These are phyloP conservation scores for Hemiscyllium ocellatum DNA, from an alignment of 2,113 vertebrate species.

Conservation along the genomic window DNA sequence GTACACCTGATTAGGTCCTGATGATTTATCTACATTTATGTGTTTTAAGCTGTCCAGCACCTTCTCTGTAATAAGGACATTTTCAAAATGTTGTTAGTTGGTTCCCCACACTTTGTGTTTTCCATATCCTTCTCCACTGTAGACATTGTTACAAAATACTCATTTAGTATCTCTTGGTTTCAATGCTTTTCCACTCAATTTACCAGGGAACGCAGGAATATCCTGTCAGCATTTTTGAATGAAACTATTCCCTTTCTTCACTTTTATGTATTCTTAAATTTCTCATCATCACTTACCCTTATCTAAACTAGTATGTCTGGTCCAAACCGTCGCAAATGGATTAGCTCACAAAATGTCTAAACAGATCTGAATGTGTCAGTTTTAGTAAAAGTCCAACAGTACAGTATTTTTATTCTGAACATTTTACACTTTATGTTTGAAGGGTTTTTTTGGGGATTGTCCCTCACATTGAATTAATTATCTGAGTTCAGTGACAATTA, in stretches of 20 bases:
- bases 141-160: no score
- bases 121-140: no score
- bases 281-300: neutral
- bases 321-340: neutral
- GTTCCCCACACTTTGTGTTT: no score
- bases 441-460: no score
- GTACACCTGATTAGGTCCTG: no score
- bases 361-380: neutral
- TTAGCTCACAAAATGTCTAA: neutral
- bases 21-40: no score
- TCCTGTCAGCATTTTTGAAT: neutral
- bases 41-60: no score
- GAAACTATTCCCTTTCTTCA: neutral
- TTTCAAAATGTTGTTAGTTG: no score
- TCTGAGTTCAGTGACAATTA: neutral
- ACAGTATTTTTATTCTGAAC: neutral
- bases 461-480: no score
- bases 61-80: no score
- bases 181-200: neutral
- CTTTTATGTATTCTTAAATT: neutral
- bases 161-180: neutral
- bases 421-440: neutral
- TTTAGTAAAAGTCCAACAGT: neutral
- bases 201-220: neutral
- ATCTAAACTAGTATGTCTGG: neutral